Base-by-base conservation (phyloP, 2,797 vertebrate species). In the Acanthurus leucopareius region DNA sequence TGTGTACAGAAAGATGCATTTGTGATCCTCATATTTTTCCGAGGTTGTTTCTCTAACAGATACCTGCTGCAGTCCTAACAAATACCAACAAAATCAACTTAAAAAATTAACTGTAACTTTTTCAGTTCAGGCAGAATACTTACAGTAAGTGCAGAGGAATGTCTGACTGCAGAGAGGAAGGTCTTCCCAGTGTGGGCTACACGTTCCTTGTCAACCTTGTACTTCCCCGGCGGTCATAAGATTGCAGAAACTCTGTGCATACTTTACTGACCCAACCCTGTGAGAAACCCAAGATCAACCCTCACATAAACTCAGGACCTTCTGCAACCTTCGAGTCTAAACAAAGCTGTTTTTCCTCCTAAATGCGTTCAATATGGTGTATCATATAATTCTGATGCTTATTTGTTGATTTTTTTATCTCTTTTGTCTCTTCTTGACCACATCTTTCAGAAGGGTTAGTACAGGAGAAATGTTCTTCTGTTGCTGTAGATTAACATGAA, bases 171-270 rank as follows among this genome's bases (percentile, higher is more conserved):
- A 78, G 56, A 47, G 2, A 25, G 17, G 53, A 56, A 51, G 17
- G 38, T 38, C 67, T 71, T 77, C 52, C 48, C 28, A 4, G 28
- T 8, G 64, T 1, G 3, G 10, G 28, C 59, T 40, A 7, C 47
- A 59, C 66, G 11, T 73, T 82, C 75, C 11, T 58, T n/a, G 1
- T 7, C 54, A 47, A 66, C 54, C 73, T 71, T 83, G 45, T 32
- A 19, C 52, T 52, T 69, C 54, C 35, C 38, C 65, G 57, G 48
- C 15, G 81, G 83, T 88, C 75, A 86, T 71, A 20, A 67, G 84
- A 81, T 60, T 13, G 40, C 13, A 60, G 35, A 16, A 68, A 61
- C 20, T 73, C 22, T 10, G 16, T 49, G 57, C 1, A 16, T 59
- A 13, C 40, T 10, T 74, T 22, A 5, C 28, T 57, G 76, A 77